Conservation (phyloP, 2,797 vertebrate species). For the Neopelma chrysocephalum region DNA sequence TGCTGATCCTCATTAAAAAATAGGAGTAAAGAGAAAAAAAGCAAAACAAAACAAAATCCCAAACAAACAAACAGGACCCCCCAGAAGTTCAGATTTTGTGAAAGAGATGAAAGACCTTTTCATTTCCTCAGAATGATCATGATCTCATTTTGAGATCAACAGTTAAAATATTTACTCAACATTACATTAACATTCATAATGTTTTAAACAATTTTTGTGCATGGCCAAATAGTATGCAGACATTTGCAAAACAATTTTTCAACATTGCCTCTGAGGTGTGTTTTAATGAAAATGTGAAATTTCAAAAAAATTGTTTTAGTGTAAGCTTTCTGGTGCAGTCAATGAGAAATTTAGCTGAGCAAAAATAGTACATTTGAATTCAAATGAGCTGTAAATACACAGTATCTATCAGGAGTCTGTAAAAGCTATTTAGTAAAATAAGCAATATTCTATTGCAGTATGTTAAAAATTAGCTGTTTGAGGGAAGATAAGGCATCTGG, state of each 20-base stretch:
- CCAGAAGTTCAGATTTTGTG: not conserved
- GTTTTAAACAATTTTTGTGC: slow-evolving; percentile 9
- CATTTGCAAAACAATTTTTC: slow-evolving; percentile 14
- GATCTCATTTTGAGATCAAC: not conserved
- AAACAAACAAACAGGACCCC: not conserved
- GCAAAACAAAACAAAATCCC: not conserved
- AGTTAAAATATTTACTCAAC: slow-evolving; percentile 3
- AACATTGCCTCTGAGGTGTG: slow-evolving; percentile 5
- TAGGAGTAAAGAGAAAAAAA: not conserved
- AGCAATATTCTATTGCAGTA: slow-evolving; percentile 17
- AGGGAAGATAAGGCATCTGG: not conserved
- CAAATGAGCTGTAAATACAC: slow-evolving; percentile 33
- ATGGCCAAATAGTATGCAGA: not conserved
- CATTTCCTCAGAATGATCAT: not conserved
- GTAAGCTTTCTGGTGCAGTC: slow-evolving; percentile 5
- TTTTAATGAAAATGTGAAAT: slow-evolving; percentile 34
- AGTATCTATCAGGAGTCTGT: not conserved
- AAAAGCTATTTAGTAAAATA: slow-evolving; percentile 25
- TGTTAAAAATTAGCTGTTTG: slow-evolving; percentile 29
- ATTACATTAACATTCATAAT: not conserved
- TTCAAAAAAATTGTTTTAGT: not conserved
- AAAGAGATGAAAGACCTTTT: not conserved
- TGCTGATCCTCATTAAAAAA: not conserved
- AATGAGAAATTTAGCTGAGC: slow-evolving; percentile 24
- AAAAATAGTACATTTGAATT: slow-evolving; percentile 31